phyloP scores from a whole-genome alignment of 1,140 invertebrate genomes.

The Ceratosolen solmsi region DNA sequence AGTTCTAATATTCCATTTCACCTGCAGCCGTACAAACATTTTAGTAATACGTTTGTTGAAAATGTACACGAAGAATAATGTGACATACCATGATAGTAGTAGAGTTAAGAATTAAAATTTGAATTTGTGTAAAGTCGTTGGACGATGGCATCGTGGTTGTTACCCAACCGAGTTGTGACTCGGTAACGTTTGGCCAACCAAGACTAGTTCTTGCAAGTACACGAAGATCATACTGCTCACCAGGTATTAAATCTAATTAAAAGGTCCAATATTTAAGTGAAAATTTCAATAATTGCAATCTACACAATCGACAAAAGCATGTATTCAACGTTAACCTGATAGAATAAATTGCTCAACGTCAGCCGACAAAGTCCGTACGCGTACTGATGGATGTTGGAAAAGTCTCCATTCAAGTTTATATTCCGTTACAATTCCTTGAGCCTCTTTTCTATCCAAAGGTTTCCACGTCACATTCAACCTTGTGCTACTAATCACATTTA shows the following conservation, averaged over 20 bases:
- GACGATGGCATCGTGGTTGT: conserved; percentile 71
- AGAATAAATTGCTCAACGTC: conserved; percentile 71
- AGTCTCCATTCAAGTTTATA: conserved; percentile 79
- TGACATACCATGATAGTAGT: conserved; percentile 69
- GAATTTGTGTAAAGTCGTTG: conserved; percentile 66
- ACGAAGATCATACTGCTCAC: conserved; percentile 76
- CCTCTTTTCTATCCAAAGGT: conserved; percentile 73
- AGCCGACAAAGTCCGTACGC: conserved; percentile 70
- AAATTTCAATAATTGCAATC: not conserved
- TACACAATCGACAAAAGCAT: not conserved
- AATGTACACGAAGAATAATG: not conserved
- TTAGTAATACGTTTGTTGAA: not conserved
- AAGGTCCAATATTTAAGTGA: conserved; percentile 7
- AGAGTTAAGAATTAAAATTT: conserved; percentile 69
- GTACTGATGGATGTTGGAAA: conserved; percentile 70
- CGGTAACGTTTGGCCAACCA: conserved; percentile 72
- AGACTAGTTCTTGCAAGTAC: conserved; percentile 74
- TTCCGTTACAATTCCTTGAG: conserved; percentile 76
- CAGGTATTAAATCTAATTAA: conserved; percentile 72
- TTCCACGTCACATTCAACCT: conserved; percentile 77
- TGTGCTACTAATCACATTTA: conserved; percentile 73
- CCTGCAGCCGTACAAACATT: conserved; percentile 57
- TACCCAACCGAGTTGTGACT: conserved; percentile 74
- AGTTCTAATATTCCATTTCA: conserved; percentile 69
- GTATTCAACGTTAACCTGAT: conserved; percentile 68